These are phyloP conservation scores for Xiphophorus couchianus DNA, from an alignment of 2,113 vertebrate species.

Conservation along the genomic window DNA sequence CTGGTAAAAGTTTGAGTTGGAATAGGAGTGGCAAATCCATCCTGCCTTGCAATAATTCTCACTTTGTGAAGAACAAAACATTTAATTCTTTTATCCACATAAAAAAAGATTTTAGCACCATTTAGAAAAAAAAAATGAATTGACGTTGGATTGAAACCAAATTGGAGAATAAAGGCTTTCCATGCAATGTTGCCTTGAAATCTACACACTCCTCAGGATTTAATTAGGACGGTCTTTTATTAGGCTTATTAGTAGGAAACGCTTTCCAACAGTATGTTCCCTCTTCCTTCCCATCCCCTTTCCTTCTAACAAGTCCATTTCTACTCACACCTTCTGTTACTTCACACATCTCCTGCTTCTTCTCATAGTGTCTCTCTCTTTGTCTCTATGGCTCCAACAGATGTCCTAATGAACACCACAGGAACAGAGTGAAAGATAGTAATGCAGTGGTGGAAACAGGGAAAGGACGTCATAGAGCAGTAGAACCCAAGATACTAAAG, in stretches of 20 bases:
- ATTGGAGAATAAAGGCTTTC: slow-evolving; percentile 34
- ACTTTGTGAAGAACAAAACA: slow-evolving; percentile 15
- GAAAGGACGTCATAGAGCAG: slow-evolving; percentile 9
- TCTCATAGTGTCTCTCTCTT: slow-evolving; percentile 54
- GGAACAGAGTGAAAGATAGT: slow-evolving; percentile 48
- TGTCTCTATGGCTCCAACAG: slow-evolving; percentile 62
- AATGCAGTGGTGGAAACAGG: background rate
- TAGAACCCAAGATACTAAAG: slow-evolving; percentile 46
- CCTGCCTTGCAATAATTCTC: slow-evolving; percentile 6
- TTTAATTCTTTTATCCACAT: slow-evolving; percentile 27
- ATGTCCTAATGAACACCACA: slow-evolving; percentile 64
- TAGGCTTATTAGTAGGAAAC: slow-evolving; percentile 27
- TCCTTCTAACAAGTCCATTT: slow-evolving; percentile 42
- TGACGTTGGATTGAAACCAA: slow-evolving; percentile 1
- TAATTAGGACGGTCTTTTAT: slow-evolving; percentile 68
- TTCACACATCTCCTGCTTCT: background rate
- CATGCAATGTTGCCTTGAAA: slow-evolving; percentile 35
- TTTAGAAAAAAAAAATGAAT: slow-evolving; percentile 18
- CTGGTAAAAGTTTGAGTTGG: slow-evolving; percentile 23
- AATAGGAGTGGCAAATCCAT: slow-evolving; percentile 1
- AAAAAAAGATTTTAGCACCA: slow-evolving; percentile 20
- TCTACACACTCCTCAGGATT: slow-evolving; percentile 50
- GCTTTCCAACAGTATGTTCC: slow-evolving; percentile 27
- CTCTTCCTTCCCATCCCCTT: slow-evolving; percentile 23
- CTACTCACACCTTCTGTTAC: slow-evolving; percentile 52